Evolutionary conservation across 2,797 vertebrate species (phyloP).

Genomic region (Fringilla coelebs): DNA sequence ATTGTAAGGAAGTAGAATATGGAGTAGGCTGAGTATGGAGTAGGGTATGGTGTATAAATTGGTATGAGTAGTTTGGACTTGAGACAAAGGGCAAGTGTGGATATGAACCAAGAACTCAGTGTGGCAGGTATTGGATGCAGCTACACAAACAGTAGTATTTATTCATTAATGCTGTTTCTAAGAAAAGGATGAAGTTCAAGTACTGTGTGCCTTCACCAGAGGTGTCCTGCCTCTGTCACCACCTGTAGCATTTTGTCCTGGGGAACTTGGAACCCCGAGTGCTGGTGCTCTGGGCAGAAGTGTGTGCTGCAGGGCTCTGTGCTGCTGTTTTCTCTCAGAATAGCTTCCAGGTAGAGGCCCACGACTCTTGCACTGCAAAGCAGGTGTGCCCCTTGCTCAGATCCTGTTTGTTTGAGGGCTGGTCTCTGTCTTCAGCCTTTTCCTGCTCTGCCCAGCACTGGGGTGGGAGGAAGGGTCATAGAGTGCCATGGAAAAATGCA

Average conservation of each 20-base stretch:
- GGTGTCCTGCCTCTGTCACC: neutral
- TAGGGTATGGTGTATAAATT: neutral
- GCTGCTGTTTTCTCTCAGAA: neutral
- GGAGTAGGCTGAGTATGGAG: neutral
- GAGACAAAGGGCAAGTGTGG: neutral
- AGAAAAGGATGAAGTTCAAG: neutral
- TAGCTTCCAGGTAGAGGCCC: neutral
- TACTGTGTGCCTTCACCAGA: neutral
- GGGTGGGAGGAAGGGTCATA: neutral
- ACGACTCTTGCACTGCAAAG: neutral
- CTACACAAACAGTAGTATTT: neutral
- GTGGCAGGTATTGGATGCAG: neutral
- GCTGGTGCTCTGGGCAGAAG: neutral
- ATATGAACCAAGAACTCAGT: neutral
- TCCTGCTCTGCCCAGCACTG: neutral
- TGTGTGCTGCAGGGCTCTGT: neutral
- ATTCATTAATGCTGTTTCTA: neutral
- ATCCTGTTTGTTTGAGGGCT: neutral
- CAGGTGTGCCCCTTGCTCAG: neutral
- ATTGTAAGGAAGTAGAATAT: neutral
- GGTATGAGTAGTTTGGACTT: neutral
- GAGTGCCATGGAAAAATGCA: neutral
- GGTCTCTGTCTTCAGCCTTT: neutral
- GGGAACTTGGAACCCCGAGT: accelerated
- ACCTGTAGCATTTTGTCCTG: neutral